phyloP scores from a whole-genome alignment of 1,140 invertebrate genomes.

The Babylonia areolata region DNA sequence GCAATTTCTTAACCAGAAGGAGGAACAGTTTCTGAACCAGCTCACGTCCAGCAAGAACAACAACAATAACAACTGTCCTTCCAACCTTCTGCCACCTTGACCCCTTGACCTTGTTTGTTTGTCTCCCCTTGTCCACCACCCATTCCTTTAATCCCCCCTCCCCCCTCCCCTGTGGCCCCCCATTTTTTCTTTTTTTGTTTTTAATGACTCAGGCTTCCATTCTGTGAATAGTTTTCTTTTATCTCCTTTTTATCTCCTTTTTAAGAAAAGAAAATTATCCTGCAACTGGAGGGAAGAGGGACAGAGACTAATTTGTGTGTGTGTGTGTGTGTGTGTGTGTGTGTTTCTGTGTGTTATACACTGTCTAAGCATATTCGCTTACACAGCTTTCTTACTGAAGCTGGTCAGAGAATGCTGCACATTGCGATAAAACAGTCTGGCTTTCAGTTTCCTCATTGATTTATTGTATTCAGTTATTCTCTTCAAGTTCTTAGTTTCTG shows the following conservation, averaged over 20 bases:
- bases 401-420: too few species aligned
- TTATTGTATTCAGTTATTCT: too few species aligned
- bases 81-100: not conserved
- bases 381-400: too few species aligned
- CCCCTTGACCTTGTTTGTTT: not conserved
- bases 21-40: constrained; percentile 6
- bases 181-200: not conserved
- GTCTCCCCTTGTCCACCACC: not conserved
- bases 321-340: not conserved
- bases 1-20: constrained; percentile 3
- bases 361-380: too few species aligned
- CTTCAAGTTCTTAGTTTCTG: too few species aligned
- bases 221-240: not conserved
- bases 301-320: too few species aligned
- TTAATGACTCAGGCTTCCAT: not conserved
- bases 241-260: not conserved
- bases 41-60: constrained; percentile 16
- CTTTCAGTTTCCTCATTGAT: too few species aligned
- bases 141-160: not conserved
- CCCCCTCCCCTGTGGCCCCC: too few species aligned
- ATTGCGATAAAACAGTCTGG: too few species aligned
- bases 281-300: too few species aligned
- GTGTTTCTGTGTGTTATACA: too few species aligned
- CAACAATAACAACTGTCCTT: not conserved
- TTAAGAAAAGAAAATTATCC: too few species aligned